These are phyloP conservation scores for Hexactinellida sp. DNA, from an alignment of 37 sponge, comb jelly and placozoan genomes.

Conservation along the genomic window DNA sequence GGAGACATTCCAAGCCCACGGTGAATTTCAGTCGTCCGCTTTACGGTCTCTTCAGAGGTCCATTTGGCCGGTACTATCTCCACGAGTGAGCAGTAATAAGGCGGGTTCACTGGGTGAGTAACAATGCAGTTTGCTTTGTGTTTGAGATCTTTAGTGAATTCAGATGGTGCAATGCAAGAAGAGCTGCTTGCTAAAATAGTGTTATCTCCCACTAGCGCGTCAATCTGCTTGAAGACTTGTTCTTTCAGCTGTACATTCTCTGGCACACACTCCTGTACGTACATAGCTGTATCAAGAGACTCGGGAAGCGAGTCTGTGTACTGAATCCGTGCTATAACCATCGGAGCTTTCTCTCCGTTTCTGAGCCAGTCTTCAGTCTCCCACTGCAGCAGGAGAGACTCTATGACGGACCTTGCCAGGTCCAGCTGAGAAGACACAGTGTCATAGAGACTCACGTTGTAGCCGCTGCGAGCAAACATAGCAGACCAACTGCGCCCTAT, in stretches of 20 bases:
- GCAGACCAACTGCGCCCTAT: constrained; percentile 77
- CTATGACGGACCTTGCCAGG: constrained; percentile 32
- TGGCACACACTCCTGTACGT: constrained; percentile 90
- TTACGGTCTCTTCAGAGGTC: constrained; percentile 35
- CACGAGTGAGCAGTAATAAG: constrained; percentile 65
- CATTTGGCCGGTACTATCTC: constrained; percentile 74
- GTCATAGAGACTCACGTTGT: constrained; percentile 54
- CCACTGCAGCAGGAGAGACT: constrained; percentile 35
- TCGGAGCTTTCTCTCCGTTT: constrained; percentile 33
- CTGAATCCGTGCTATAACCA: constrained; percentile 25
- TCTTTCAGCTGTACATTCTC: constrained; percentile 70
- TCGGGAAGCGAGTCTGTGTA: constrained; percentile 27
- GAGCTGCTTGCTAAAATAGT: constrained; percentile 70
- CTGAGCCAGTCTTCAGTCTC: constrained; percentile 42
- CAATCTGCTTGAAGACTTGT: constrained; percentile 60
- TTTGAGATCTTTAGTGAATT: constrained; percentile 53
- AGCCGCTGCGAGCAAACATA: constrained; percentile 59
- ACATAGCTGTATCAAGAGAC: constrained; percentile 46
- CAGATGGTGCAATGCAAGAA: constrained; percentile 77
- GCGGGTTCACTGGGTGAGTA: constrained; percentile 85
- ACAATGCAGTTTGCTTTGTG: constrained; percentile 77
- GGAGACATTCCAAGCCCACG: constrained; percentile 70
- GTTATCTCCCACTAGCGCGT: constrained; percentile 38
- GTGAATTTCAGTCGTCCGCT: constrained; percentile 38
- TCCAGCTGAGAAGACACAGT: constrained; percentile 40